These are phyloP conservation scores for Meteorus cinctellus DNA, from an alignment of 2,888 invertebrate genomes.

Conservation along the genomic window DNA sequence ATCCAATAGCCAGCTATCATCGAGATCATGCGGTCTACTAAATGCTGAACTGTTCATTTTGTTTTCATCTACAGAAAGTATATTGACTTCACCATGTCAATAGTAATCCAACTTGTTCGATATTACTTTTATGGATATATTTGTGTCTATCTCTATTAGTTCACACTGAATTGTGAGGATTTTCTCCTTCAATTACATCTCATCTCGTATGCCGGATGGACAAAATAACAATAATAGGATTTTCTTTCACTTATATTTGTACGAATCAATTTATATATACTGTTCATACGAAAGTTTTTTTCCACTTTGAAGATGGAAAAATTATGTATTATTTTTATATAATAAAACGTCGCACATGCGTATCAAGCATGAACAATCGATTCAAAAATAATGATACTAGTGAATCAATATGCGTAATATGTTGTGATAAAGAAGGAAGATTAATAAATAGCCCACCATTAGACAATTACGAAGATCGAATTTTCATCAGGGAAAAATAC, in stretches of 20 bases:
- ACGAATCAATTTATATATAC: not conserved
- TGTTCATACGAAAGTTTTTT: not conserved
- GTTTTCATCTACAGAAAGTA: not conserved
- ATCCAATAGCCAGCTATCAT: not conserved
- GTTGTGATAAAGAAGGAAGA: not conserved
- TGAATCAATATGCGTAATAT: not conserved
- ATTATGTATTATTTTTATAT: no score
- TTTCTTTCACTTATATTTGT: not conserved
- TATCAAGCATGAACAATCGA: not conserved
- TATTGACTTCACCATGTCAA: not conserved
- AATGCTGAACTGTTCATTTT: not conserved
- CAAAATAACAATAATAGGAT: not conserved
- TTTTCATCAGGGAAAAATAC: not conserved
- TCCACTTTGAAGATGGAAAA: not conserved
- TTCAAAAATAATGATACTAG: not conserved
- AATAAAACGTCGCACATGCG: not conserved
- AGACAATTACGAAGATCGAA: not conserved
- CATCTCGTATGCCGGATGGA: not conserved
- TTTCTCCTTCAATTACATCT: not conserved
- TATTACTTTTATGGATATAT: not conserved
- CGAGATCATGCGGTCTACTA: not conserved
- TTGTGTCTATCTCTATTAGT: not conserved
- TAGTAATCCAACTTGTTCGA: constrained; percentile 7
- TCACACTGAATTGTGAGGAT: not conserved
- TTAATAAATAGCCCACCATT: not conserved